Evolutionary conservation across 2,113 vertebrate species (phyloP).

Genomic region (Melanerpes formicivorus): DNA sequence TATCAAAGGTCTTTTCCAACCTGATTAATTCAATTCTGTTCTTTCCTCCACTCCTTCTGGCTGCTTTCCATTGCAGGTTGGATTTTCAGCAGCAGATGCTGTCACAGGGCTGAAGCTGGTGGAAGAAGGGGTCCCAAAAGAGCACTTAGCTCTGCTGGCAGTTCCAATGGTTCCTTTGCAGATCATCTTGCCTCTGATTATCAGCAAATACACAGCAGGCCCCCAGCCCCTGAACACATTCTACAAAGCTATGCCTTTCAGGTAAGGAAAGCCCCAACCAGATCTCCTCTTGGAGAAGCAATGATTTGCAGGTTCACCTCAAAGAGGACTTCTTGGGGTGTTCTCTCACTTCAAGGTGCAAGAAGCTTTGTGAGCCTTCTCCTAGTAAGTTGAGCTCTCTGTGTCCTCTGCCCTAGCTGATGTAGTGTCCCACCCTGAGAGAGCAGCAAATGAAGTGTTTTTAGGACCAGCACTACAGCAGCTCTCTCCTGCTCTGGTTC

Average conservation of each 20-base stretch:
- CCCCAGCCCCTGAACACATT: slow-evolving; percentile 92
- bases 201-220: slow-evolving; percentile 97
- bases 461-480: background rate
- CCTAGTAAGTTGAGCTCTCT: background rate
- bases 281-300: background rate
- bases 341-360: background rate
- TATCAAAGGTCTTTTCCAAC: no score
- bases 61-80: slow-evolving; percentile 80
- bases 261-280: slow-evolving; percentile 69
- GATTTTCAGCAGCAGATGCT: slow-evolving; percentile 95
- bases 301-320: background rate
- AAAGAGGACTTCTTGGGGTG: background rate
- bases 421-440: background rate
- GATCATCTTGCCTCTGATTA: slow-evolving; percentile 91
- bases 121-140: slow-evolving; percentile 96
- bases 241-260: slow-evolving; percentile 96
- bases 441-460: background rate
- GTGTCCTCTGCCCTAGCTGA: background rate
- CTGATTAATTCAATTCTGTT: background rate
- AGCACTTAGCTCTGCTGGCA: slow-evolving; percentile 91
- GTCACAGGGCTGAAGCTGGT: slow-evolving; percentile 96
- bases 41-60: background rate
- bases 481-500: background rate
- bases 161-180: slow-evolving; percentile 98
- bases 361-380: background rate